A percentile compares a stretch with the other conserved stretches of the same genome.
Evolutionary conservation across 2,797 vertebrate species (phyloP).

Genomic region (Lemur catta): DNA sequence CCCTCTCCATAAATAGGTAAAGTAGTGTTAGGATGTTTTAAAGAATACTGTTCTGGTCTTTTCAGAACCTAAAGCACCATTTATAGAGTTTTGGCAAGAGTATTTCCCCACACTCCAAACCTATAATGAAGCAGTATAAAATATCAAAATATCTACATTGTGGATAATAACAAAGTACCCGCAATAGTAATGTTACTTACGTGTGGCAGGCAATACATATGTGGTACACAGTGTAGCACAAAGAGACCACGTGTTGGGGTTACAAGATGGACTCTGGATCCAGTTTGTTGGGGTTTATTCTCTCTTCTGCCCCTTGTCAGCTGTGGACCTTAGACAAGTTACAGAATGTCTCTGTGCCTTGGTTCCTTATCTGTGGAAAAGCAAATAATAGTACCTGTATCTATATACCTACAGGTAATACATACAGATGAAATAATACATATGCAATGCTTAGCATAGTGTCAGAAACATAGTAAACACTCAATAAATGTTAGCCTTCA

Average conservation of each 20-base stretch:
- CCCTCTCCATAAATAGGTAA: not conserved
- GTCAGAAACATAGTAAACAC: not conserved
- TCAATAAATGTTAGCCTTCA: not conserved
- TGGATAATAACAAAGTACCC: not conserved
- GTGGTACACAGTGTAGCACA: accelerated
- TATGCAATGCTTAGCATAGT: not conserved
- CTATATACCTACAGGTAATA: not conserved
- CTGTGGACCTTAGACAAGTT: not conserved
- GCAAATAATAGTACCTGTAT: not conserved
- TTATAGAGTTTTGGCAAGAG: not conserved
- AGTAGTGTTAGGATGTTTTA: not conserved
- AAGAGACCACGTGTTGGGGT: accelerated
- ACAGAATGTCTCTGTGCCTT: not conserved
- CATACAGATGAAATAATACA: not conserved
- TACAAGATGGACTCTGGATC: no score
- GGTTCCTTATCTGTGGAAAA: not conserved
- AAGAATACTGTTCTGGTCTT: not conserved
- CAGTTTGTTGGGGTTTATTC: not conserved
- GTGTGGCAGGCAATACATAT: not conserved
- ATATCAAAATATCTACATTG: not conserved
- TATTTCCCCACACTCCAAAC: not conserved
- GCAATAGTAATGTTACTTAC: not conserved
- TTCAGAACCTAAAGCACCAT: not conserved
- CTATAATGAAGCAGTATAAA: not conserved
- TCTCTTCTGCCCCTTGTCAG: not conserved